Percentiles rank a stretch among this genome's conserved stretches.
These are phyloP conservation scores for Drosophila histrio DNA, from an alignment of 2,888 invertebrate species.

Conservation along the genomic window DNA sequence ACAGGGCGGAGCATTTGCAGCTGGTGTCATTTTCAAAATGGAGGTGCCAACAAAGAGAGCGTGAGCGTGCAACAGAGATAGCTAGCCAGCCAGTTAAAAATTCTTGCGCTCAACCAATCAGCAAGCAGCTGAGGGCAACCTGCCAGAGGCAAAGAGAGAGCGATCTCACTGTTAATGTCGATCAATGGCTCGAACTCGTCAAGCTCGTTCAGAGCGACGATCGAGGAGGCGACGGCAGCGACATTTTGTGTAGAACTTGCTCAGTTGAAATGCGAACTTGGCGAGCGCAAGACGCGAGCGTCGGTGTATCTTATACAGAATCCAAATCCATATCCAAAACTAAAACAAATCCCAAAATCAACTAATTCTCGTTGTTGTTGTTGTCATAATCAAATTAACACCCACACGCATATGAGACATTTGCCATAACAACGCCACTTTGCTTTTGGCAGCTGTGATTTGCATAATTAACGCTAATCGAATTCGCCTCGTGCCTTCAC, in stretches of 20 bases:
- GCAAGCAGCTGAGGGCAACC: slow-evolving; percentile 25
- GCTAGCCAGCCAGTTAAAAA: slow-evolving; percentile 5
- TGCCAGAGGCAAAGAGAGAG: slow-evolving; percentile 16
- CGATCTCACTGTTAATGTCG: slow-evolving; percentile 62
- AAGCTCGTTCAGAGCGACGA: slow-evolving; percentile 57
- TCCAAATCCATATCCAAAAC: background rate
- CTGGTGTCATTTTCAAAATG: slow-evolving; percentile 82
- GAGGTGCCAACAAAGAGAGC: slow-evolving; percentile 72
- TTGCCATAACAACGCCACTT: slow-evolving; percentile 51
- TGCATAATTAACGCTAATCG: slow-evolving; percentile 76
- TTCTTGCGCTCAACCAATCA: slow-evolving; percentile 38
- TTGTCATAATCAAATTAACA: slow-evolving; percentile 80
- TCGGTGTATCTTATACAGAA: slow-evolving; percentile 44
- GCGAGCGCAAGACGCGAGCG: slow-evolving; percentile 71
- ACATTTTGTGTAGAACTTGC: slow-evolving; percentile 64
- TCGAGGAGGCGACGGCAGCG: slow-evolving; percentile 38
- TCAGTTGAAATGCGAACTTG: slow-evolving; percentile 80
- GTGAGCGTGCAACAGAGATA: slow-evolving; percentile 24
- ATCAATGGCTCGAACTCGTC: slow-evolving; percentile 73
- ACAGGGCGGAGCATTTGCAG: slow-evolving; percentile 64
- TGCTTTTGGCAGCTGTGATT: slow-evolving; percentile 54
- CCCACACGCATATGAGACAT: slow-evolving; percentile 70
- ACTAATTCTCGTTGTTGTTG: slow-evolving; percentile 15
- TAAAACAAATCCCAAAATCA: slow-evolving; percentile 9
- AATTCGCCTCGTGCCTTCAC: slow-evolving; percentile 58